Conservation (phyloP, 2,113 vertebrate genomes). For the Oceanites oceanicus region DNA sequence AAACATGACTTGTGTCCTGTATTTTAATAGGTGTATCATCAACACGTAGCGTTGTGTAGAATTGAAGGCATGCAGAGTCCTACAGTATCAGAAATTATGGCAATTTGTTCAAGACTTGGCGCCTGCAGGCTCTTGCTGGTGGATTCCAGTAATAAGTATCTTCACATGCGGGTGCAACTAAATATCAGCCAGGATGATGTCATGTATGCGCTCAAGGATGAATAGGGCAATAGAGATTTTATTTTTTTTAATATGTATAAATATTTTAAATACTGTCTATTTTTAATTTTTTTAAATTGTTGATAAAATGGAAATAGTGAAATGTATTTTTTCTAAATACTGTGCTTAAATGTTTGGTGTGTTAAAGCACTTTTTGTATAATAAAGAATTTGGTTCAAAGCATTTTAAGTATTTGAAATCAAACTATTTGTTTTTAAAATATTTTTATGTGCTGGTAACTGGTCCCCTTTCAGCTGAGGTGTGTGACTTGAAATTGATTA, state of each 20-base stretch:
- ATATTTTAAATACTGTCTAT: background rate
- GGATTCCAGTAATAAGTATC: conserved; percentile 82
- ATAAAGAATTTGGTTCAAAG: background rate
- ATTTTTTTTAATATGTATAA: background rate
- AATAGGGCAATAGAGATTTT: conserved; percentile 52
- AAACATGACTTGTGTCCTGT: background rate
- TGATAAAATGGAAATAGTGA: background rate
- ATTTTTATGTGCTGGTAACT: background rate
- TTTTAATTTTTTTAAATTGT: background rate
- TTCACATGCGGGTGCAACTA: conserved; percentile 85
- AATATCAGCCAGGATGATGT: conserved; percentile 91
- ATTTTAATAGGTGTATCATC: conserved; percentile 81
- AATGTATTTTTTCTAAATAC: background rate
- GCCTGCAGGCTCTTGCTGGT: conserved; percentile 86
- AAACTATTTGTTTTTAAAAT: background rate
- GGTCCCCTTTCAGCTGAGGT: background rate
- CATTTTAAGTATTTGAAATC: background rate
- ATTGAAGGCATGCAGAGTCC: conserved; percentile 86
- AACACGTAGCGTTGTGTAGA: conserved; percentile 87
- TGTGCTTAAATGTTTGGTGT: background rate
- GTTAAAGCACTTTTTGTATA: background rate
- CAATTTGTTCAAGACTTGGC: conserved; percentile 82
- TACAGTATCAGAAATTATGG: conserved; percentile 83
- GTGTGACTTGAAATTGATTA: background rate
- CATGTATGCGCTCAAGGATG: conserved; percentile 85